A percentile compares a stretch with the other conserved stretches of the same genome.
Conservation (phyloP, 2,888 invertebrate species). For the Limnephilus marmoratus region DNA sequence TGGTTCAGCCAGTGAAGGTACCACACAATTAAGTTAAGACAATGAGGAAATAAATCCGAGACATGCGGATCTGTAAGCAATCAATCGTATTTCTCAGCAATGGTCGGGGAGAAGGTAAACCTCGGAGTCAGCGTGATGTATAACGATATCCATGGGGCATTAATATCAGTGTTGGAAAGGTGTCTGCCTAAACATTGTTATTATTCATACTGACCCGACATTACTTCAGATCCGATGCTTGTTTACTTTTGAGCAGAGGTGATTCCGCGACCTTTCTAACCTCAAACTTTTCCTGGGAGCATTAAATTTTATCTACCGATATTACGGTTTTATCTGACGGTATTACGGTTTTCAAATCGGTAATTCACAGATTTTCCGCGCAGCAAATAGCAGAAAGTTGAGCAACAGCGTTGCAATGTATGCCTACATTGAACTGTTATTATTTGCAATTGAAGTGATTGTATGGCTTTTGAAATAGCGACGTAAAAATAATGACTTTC, state of each 20-base stretch:
- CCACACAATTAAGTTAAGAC: slow-evolving; percentile 4
- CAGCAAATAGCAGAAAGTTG: slow-evolving; percentile 31
- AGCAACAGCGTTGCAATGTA: not conserved
- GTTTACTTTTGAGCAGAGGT: slow-evolving; percentile 50
- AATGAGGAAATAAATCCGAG: slow-evolving; percentile 43
- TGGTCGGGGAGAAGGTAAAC: not conserved
- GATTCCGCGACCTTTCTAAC: slow-evolving; percentile 49
- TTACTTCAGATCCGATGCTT: slow-evolving; percentile 47
- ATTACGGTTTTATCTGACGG: slow-evolving; percentile 14
- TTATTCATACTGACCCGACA: slow-evolving; percentile 57
- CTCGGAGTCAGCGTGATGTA: slow-evolving; percentile 22
- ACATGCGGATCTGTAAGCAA: slow-evolving; percentile 38
- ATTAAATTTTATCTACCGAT: slow-evolving; percentile 33
- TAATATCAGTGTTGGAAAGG: slow-evolving; percentile 48
- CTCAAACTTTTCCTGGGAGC: slow-evolving; percentile 41
- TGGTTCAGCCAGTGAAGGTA: not conserved
- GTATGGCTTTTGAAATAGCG: not conserved
- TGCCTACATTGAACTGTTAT: not conserved
- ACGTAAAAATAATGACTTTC: not conserved
- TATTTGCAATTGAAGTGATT: not conserved
- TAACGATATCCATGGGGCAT: slow-evolving; percentile 41
- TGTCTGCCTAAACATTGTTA: slow-evolving; percentile 61
- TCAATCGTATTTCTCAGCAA: slow-evolving; percentile 32
- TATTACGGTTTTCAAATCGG: slow-evolving; percentile 42
- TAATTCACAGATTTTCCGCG: slow-evolving; percentile 46